Conservation (phyloP, 2,797 vertebrate species). For the Catamblyrhynchus diadema region DNA sequence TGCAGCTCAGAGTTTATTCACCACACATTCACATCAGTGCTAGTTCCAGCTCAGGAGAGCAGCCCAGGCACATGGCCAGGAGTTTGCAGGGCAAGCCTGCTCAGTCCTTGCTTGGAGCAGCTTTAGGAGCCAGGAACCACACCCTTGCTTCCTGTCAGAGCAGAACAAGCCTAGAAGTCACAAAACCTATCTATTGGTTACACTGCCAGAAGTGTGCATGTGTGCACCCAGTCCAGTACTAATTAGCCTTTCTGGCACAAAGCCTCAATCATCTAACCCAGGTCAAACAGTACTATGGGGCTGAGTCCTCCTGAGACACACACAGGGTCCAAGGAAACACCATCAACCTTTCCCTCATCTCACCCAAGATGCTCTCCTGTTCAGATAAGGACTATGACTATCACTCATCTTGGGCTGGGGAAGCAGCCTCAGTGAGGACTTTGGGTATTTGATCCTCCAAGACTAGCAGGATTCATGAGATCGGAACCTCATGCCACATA, state of each 20-base stretch:
- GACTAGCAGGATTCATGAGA: neutral
- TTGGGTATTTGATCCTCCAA: neutral
- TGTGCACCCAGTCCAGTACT: neutral
- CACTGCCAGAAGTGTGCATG: neutral
- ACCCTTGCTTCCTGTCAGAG: neutral
- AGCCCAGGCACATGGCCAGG: neutral
- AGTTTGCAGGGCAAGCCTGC: neutral
- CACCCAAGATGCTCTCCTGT: neutral
- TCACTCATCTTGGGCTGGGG: neutral
- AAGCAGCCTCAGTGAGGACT: neutral
- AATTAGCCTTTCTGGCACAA: neutral
- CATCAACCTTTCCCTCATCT: neutral
- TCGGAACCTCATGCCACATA: neutral
- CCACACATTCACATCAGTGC: neutral
- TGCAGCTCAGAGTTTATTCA: neutral
- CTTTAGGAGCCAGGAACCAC: neutral
- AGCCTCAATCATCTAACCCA: neutral
- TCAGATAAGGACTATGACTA: neutral
- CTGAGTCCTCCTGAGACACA: neutral
- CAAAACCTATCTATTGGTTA: neutral
- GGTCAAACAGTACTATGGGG: accelerated
- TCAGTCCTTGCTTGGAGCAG: neutral
- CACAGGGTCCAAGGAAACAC: neutral
- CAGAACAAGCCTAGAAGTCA: neutral
- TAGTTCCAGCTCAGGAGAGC: neutral